Evolutionary conservation across 1,140 invertebrate genomes (phyloP), one percentile per base, ranked within the genome.

Genomic region (Tribolium madens): DNA sequence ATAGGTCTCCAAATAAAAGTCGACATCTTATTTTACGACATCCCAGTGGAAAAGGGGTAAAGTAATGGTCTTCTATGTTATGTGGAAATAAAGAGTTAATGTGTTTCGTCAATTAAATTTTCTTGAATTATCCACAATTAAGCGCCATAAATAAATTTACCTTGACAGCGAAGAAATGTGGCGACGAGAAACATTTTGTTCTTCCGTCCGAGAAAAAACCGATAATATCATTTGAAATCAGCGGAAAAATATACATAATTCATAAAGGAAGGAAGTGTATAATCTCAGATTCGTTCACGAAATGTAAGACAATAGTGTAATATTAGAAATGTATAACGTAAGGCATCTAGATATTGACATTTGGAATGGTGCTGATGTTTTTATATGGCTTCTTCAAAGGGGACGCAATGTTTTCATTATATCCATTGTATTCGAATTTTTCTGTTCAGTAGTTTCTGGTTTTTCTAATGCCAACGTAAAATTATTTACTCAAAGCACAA

Each of bases 321-420:
- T 53, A 73, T 73, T 73, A 73, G 71, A 73, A 73, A 73, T 73
- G 71, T 73, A 53, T 73, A 73, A 57, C 71, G 71, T 57, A 57
- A 73, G 71, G 21, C 50, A 73, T 50, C 47, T 48, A 57, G 71
- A 21, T 71, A 73, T 53, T 36, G 71, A 73, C 47, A 73, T 73
- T 50, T 73, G 57, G 36, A 64, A 64, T 64, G 57, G 57, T 33
- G 14, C 52, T 64, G 57, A 64, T 64, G 57, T 64, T 64, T 64
- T 64, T 64, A 18, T 64, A 64, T 33, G 57, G 57, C 57, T 64
- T 64, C 26, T 13, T 14, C 36, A 42, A 18, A n/a, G 21, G 26
- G 13, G 21, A 33, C 57, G 21, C 13, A 64, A 64, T 33, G 57
- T 64, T 64, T 64, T 64, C 31, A 64, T 64, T 64, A 64, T 64